Evolutionary conservation across 2,113 vertebrate genomes (phyloP), one percentile per base, ranked within the genome.

Genomic region (Pedetes capensis): DNA sequence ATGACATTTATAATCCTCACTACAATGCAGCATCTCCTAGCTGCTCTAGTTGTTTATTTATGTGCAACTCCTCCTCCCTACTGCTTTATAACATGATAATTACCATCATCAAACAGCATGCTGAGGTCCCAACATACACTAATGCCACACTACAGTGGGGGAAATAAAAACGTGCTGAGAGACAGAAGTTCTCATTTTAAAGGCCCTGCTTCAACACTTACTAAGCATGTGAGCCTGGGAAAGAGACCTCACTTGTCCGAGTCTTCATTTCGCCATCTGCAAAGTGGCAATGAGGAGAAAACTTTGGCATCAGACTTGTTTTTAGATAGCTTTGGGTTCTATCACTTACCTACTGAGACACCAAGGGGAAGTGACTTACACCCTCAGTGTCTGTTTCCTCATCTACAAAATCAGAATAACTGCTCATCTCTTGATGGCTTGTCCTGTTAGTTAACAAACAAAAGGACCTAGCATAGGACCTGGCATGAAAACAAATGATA

Each of bases 81-180:
- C 71, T 69, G 74, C 79, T 94, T 93, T 64, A 89, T 89, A 91
- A 75, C 86, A 95, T 85, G 78, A 63, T 86, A 95, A 91, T 96
- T 94, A 93, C 86, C 84, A 83, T 66, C 79, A 79, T 49, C 82
- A 89, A 96, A 83, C 32, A 94, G 66, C 72, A 74, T 2, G 2
- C 74, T 64, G 51, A 95, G 57, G 57, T 42, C 49, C 47, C 47
- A 96, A 34, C 59, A 81, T 25, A 87, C 49, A 92, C 53, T 68
- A 71, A 71, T 87, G 47, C 4, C 83, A 91, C 22, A 23, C 34
- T 79, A 89, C 22, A 79, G 51, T 57, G 6, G n/a, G 74, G 32
- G 87, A 96, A 92, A 94, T 34, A 32, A 84, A 95, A 94, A 64
- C 68, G 39, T 85, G 66, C 63, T 81, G 72, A 85, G 14, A 81